These are phyloP conservation scores for Ivindomyrus marchei DNA, from an alignment of 2,113 vertebrate species.

Conservation along the genomic window DNA sequence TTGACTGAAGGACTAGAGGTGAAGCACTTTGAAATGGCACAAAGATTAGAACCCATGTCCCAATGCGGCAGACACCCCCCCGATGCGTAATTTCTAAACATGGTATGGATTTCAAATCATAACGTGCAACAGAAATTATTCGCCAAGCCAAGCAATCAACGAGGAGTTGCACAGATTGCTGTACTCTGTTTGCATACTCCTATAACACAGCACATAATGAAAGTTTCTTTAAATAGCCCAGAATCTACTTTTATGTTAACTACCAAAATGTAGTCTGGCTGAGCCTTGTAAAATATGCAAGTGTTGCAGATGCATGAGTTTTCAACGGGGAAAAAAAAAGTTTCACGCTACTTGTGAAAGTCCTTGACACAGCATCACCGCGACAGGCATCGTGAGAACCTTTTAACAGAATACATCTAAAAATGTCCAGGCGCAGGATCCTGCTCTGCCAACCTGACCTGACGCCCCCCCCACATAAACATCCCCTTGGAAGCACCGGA, in stretches of 20 bases:
- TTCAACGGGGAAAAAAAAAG: background rate
- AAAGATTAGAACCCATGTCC: background rate
- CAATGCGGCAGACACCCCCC: background rate
- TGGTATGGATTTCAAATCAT: background rate
- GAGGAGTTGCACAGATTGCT: background rate
- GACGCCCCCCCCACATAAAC: background rate
- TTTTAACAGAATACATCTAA: background rate
- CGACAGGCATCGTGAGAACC: background rate
- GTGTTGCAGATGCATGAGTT: background rate
- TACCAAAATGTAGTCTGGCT: background rate
- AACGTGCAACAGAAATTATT: background rate
- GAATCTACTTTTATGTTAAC: slow-evolving; percentile 3
- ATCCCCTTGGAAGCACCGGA: background rate
- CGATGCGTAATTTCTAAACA: background rate
- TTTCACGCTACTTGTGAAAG: background rate
- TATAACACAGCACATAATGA: background rate
- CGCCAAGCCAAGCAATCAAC: background rate
- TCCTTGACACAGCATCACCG: background rate
- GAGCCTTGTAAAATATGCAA: background rate
- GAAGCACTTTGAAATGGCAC: background rate
- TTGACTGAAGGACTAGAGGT: background rate
- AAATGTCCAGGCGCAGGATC: background rate
- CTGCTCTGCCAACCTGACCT: background rate
- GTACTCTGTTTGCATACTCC: background rate
- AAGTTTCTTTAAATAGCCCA: background rate